A percentile compares a stretch with the other conserved stretches of the same genome.
phyloP scores from a whole-genome alignment of 1,140 invertebrate genomes.

The Apis mellifera region DNA sequence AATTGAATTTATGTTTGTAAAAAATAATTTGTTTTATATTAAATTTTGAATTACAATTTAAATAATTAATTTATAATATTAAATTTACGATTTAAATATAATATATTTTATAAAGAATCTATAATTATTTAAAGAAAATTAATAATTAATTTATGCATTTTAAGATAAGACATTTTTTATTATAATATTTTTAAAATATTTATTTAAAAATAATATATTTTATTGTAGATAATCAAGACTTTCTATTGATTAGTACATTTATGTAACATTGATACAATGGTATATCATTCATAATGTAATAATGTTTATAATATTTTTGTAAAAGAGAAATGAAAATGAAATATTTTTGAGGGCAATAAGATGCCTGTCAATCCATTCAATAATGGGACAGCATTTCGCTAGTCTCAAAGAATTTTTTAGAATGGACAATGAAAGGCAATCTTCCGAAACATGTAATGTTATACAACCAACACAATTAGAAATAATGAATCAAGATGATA shows the following conservation, averaged over 20 bases:
- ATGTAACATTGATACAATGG: slow-evolving; percentile 4
- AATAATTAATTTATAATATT: not conserved
- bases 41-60: not conserved
- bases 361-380: slow-evolving; percentile 75
- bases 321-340: slow-evolving; percentile 31
- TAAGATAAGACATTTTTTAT: not conserved
- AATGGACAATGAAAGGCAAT: slow-evolving; percentile 76
- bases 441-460: slow-evolving; percentile 66
- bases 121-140: not conserved
- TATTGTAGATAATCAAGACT: slow-evolving; percentile 31
- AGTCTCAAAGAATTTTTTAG: slow-evolving; percentile 79
- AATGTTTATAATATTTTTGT: slow-evolving; percentile 19
- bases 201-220: slow-evolving; percentile 11
- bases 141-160: not conserved
- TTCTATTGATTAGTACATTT: slow-evolving; percentile 7
- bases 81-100: too few relatives aligned
- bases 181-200: not conserved
- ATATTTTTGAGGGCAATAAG: slow-evolving; percentile 66
- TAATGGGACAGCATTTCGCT: slow-evolving; percentile 81
- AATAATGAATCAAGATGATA: slow-evolving; percentile 66
- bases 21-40: not conserved
- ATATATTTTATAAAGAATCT: not conserved
- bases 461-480: slow-evolving; percentile 62
- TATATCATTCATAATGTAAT: slow-evolving; percentile 1
- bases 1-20: not conserved